These are phyloP conservation scores for Drosophila subpulchrella DNA, from an alignment of 1,140 invertebrate species.

Conservation along the genomic window DNA sequence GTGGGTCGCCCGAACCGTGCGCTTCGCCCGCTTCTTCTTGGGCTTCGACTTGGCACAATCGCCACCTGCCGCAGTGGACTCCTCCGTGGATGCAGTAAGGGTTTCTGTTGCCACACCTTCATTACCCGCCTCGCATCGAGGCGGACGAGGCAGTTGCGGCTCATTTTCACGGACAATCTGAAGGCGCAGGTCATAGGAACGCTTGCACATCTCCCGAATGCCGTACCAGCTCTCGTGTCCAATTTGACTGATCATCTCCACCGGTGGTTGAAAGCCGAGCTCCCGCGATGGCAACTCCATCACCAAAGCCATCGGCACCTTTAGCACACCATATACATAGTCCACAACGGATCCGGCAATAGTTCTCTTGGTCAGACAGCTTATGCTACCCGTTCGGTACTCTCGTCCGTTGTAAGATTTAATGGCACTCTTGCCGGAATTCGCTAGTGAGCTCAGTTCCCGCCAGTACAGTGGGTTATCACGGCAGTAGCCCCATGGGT, in stretches of 20 bases:
- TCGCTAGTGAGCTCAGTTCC: constrained; percentile 79
- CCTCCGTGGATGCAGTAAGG: background rate
- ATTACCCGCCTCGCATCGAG: background rate
- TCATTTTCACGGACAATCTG: constrained; percentile 52
- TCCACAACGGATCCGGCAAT: constrained; percentile 90
- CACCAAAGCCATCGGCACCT: constrained; percentile 88
- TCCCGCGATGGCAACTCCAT: constrained; percentile 88
- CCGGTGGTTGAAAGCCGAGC: constrained; percentile 88
- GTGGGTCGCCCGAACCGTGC: constrained; percentile 27
- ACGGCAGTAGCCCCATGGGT: constrained; percentile 87
- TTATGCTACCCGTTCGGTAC: constrained; percentile 81
- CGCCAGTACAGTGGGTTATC: constrained; percentile 69
- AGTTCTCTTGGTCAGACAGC: constrained; percentile 84
- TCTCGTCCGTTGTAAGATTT: constrained; percentile 85
- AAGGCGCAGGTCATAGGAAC: constrained; percentile 57
- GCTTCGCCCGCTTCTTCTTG: constrained; percentile 59
- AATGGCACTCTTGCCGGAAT: constrained; percentile 85
- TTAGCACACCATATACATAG: constrained; percentile 87
- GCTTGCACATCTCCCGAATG: constrained; percentile 81
- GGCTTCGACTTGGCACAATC: constrained; percentile 14
- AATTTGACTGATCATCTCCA: constrained; percentile 86
- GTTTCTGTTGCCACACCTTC: background rate
- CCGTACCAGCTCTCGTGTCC: constrained; percentile 86
- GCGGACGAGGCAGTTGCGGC: constrained; percentile 30
- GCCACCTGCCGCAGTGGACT: background rate